Conservation (phyloP, 2,888 invertebrate genomes). For the Thumatha senex region DNA sequence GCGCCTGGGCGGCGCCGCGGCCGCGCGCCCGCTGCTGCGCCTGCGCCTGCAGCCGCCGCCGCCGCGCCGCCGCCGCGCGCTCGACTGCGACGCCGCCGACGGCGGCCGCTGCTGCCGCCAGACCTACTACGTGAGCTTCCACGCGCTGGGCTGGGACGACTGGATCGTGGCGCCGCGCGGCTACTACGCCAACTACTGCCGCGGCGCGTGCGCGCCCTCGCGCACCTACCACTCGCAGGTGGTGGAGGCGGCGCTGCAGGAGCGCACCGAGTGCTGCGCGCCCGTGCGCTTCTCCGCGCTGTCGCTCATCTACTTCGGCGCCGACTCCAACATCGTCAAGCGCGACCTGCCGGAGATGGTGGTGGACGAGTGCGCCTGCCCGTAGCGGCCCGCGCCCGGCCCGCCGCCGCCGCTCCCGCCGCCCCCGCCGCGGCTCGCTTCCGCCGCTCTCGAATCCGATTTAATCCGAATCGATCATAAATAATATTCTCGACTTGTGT, state of each 20-base stretch:
- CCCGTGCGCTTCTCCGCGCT: constrained; percentile 96
- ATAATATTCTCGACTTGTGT: constrained; percentile 82
- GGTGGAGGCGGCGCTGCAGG: constrained; percentile 94
- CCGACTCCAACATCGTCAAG: constrained; percentile 95
- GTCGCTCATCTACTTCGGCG: constrained; percentile 96
- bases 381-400: constrained; percentile 82
- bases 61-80: constrained; percentile 90
- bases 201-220: constrained; percentile 94
- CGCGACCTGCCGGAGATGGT: constrained; percentile 97
- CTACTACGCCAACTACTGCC: constrained; percentile 97
- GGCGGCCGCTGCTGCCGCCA: constrained; percentile 90
- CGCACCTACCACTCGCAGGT: constrained; percentile 95
- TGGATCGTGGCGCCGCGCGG: constrained; percentile 96
- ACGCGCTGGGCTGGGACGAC: constrained; percentile 96
- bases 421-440: constrained; percentile 65
- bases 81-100: constrained; percentile 89
- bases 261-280: constrained; percentile 96
- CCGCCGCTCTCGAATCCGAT: constrained; percentile 77
- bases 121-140: constrained; percentile 95
- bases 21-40: constrained; percentile 92
- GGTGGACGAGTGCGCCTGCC: constrained; percentile 97
- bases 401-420: constrained; percentile 44
- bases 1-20: constrained; percentile 81
- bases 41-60: constrained; percentile 88
- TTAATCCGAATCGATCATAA: constrained; percentile 80